Evolutionary conservation across 2,113 vertebrate species (phyloP), one percentile per base, ranked within the genome.

Genomic region (Oryzias javanicus): DNA sequence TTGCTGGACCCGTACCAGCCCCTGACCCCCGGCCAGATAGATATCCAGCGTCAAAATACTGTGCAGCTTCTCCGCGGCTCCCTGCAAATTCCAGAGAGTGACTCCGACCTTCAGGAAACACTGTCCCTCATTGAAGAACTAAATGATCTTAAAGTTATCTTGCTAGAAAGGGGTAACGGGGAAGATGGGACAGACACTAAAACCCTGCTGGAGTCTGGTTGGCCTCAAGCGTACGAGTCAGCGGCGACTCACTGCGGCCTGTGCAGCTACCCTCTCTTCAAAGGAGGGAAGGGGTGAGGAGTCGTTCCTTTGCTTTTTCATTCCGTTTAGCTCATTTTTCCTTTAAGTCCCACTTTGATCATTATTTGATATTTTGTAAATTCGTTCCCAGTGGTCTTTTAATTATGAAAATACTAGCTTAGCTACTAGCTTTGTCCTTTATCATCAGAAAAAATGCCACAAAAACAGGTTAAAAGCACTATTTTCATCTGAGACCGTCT

Each of bases 151-250:
- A 89, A 93, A 55, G 90, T 96, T 61, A 89, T 96, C 76, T 81
- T 96, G 62, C 91, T 94, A 81, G 92, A 93, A 57, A 84, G 91
- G 49, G 91, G 85, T 27, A 63, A 79, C 0, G 72, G 76, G 50
- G 64, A 80, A 50, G 49, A 52, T 5, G 79, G 91, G 14, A 61
- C 18, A 13, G 42, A 14, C 0, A 3, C 42, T 0, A 79, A 84
- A 74, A 81, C 71, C 1, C 90, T 94, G 24, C 88, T 94, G 58
- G 93, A 95, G 42, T 94, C 92, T 20, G 94, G 95, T 53, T 99
- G 97, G 97, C 95, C 96, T 35, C 94, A 91, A 79, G 94, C 95
- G 85, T 99, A 94, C 5, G 96, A 98, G 84, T 94, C 93, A 25
- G 91, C 94, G 3, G 92, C 93, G 46, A 89, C 91, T 51, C 93